Conservation (phyloP, 2,113 vertebrate species). For the Saccopteryx leptura region DNA sequence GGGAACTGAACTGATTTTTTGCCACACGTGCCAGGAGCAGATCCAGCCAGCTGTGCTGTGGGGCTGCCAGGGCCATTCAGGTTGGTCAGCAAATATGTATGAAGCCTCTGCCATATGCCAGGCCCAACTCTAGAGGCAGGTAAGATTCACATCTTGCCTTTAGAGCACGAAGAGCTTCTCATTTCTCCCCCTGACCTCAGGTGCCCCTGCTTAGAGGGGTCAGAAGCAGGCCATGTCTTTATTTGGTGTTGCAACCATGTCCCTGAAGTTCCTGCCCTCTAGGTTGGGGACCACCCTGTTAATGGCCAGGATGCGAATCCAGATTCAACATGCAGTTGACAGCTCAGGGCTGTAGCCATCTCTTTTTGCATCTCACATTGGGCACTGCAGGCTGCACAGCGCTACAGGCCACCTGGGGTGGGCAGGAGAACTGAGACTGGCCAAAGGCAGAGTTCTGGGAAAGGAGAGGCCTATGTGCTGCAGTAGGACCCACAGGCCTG, state of each 20-base stretch:
- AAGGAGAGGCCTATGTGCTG: background rate
- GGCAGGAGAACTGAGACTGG: background rate
- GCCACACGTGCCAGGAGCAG: background rate
- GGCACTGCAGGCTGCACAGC: conserved; percentile 87
- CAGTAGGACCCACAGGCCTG: background rate
- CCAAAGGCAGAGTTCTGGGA: rapidly evolving
- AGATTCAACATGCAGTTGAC: conserved; percentile 87
- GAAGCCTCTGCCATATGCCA: background rate
- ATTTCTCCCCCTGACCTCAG: background rate
- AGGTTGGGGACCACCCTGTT: conserved; percentile 85
- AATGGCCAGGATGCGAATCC: conserved; percentile 85
- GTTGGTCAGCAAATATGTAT: background rate
- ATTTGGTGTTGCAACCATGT: background rate
- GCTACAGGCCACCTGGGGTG: conserved; percentile 88
- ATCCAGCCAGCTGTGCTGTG: conserved; percentile 17
- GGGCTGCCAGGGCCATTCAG: background rate
- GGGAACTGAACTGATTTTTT: background rate
- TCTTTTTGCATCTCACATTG: conserved; percentile 88
- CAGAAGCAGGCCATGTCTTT: background rate
- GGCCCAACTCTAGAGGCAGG: background rate
- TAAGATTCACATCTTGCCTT: background rate
- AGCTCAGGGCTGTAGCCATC: conserved; percentile 88
- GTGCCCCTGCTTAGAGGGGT: background rate
- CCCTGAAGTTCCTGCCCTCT: background rate
- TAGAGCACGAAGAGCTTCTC: background rate